Evolutionary conservation across 2,797 vertebrate species (phyloP).

Genomic region (Pangasius larnaudii): DNA sequence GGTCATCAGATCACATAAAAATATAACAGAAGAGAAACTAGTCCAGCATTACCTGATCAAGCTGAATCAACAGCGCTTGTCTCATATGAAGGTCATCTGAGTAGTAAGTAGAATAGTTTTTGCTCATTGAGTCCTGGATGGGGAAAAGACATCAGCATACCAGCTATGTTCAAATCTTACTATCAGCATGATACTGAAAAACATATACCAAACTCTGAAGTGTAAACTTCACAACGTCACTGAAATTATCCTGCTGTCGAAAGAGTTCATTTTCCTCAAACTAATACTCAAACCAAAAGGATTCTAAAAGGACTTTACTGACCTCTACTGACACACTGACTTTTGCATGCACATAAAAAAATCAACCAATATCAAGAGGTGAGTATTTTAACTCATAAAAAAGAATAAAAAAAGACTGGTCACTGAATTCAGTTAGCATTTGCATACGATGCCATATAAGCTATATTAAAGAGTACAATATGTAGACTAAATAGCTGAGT

Average conservation of each 20-base stretch:
- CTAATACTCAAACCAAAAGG: no score
- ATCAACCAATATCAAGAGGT: neutral
- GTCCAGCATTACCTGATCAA: constrained; percentile 31
- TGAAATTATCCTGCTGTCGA: neutral
- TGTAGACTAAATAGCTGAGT: no score
- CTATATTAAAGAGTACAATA: neutral
- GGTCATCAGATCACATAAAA: neutral
- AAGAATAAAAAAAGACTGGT: no score
- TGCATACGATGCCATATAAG: neutral
- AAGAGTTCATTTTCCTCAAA: neutral
- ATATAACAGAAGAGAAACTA: neutral
- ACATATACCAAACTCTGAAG: neutral
- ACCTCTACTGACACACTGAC: neutral
- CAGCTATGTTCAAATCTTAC: neutral
- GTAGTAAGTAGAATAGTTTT: neutral
- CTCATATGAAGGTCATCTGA: neutral
- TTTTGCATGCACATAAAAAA: neutral
- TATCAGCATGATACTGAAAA: neutral
- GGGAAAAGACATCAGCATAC: neutral
- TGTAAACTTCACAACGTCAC: neutral
- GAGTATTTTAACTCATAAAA: neutral
- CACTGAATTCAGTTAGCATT: neutral
- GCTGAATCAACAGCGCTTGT: neutral
- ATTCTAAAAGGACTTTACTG: neutral
- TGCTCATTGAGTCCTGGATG: neutral